Conservation (phyloP, 2,888 invertebrate genomes). For the Mimas tiliae region DNA sequence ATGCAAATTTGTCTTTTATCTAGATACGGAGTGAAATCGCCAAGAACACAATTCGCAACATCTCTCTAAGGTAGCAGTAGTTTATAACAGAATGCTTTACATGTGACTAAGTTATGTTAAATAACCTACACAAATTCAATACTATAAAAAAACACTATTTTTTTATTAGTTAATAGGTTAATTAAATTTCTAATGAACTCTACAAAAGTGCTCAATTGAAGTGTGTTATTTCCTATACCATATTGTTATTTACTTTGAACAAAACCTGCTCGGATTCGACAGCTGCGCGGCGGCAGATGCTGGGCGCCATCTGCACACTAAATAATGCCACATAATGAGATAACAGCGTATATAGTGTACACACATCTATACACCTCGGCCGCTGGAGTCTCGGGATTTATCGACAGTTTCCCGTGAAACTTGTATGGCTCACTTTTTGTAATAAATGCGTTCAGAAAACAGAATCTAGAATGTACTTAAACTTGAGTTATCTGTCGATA, state of each 20-base stretch:
- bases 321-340: constrained; percentile 14
- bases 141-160: neutral
- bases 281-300: constrained; percentile 57
- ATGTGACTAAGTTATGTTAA: neutral
- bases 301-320: constrained; percentile 36
- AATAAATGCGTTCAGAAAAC: neutral
- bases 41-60: neutral
- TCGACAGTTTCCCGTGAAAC: neutral
- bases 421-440: neutral
- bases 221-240: constrained; percentile 19
- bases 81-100: neutral
- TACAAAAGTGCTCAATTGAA: neutral
- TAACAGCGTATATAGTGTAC: neutral
- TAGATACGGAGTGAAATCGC: constrained; percentile 3
- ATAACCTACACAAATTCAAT: neutral
- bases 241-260: constrained; percentile 3
- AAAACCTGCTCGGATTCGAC: constrained; percentile 42
- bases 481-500: constrained; percentile 6
- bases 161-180: no score
- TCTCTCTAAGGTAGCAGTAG: neutral
- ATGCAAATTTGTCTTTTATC: constrained; percentile 16
- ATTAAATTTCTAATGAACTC: neutral
- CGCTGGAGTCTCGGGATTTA: constrained; percentile 7
- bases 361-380: neutral
- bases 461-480: neutral